Evolutionary conservation across 2,797 vertebrate species (phyloP), one percentile per base, ranked within the genome.

Genomic region (Champsocephalus esox): DNA sequence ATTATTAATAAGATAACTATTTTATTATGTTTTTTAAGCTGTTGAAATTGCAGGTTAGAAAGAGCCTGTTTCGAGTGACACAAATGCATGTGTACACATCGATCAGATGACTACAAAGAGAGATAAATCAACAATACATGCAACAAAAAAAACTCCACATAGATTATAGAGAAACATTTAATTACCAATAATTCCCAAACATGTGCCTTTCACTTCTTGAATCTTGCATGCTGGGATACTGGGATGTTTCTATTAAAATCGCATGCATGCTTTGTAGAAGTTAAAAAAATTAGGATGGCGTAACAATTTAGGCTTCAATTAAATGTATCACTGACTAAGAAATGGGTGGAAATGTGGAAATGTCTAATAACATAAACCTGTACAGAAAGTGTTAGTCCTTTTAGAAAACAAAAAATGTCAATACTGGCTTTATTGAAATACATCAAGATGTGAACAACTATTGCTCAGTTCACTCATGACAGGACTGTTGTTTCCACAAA

Each of bases 1-100:
- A 28, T 63, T 38, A 63, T 60, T 73, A 71, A 58, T 67, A 63
- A 58, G 34, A 66, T 81, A 52, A 75, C 34, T 5, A 8, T 38
- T 38, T 38, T 58, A 69, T 75, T 57, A 57, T 77, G 62, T 28
- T 56, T 65, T 12, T 19, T 64, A 63, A 38, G 16, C 7, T 50
- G 19, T 16, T 56, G 14, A 77, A 64, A 66, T 24, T 11, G 28
- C 28, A 28, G 28, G 28, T 8, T 1, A 4, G 34, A 9, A 38
- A 7, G 34, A 7, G 34, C 34, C 34, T 38, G 7, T 38, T 38
- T 5, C 34, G 8, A 38, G 6, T 38, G 8, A 9, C 34, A 38
- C 34, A 38, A 6, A 38, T 38, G 6, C 34, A 38, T 38, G 6
- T 38, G 34, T 38, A 38, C 9, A 38, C 9, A 34, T 46, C 3